phyloP scores from a whole-genome alignment of 2,888 invertebrate genomes.

The Adineta ricciae region DNA sequence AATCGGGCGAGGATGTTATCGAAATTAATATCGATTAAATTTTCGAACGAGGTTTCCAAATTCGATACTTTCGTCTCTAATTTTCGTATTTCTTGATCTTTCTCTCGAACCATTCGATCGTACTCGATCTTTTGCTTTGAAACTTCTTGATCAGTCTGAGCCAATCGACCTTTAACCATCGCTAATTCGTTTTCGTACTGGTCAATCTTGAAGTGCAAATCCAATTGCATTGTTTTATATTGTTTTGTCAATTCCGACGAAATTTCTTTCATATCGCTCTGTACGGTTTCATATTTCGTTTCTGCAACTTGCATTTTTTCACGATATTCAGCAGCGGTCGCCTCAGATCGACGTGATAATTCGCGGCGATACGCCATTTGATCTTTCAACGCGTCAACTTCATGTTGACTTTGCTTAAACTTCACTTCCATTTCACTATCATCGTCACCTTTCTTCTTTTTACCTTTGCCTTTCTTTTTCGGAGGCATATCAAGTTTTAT shows the following conservation, averaged over 20 bases:
- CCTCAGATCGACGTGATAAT: constrained; percentile 18
- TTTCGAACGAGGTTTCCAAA: constrained; percentile 26
- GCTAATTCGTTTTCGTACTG: constrained; percentile 24
- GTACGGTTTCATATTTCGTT: constrained; percentile 23
- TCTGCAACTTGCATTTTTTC: constrained; percentile 21
- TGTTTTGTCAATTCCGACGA: constrained; percentile 30
- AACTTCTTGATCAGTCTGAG: constrained; percentile 4
- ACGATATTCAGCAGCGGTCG: constrained; percentile 24
- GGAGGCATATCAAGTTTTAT: constrained; percentile 25
- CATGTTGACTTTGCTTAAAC: constrained; percentile 29
- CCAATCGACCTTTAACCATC: neutral
- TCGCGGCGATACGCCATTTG: constrained; percentile 29
- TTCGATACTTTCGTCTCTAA: constrained; percentile 23
- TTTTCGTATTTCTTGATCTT: constrained; percentile 26
- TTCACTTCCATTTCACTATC: constrained; percentile 28
- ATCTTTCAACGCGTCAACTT: constrained; percentile 33
- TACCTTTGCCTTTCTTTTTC: constrained; percentile 25
- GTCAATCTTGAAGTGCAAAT: constrained; percentile 25
- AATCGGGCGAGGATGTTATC: constrained; percentile 6
- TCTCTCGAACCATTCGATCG: constrained; percentile 19
- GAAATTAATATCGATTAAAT: constrained; percentile 21
- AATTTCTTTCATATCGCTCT: constrained; percentile 23
- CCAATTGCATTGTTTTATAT: constrained; percentile 33
- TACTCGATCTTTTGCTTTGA: constrained; percentile 6
- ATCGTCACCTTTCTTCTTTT: constrained; percentile 29